Evolutionary conservation across 2,888 invertebrate genomes (phyloP), one percentile per base, ranked within the genome.

Genomic region (Andrena minutula): DNA sequence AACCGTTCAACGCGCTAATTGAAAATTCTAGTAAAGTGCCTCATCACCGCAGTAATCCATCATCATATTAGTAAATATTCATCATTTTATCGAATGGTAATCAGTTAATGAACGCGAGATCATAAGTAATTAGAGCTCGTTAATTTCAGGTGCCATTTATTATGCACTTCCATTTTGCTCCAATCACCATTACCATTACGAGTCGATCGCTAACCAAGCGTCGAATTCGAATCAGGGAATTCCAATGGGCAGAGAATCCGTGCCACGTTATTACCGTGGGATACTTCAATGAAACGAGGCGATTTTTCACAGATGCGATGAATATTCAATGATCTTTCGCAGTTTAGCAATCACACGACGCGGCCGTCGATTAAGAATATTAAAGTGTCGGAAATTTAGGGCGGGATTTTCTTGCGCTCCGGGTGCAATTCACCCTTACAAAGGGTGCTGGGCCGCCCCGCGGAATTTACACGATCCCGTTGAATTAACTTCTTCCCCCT

Each of bases 401-500:
- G 0, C 2, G 20, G 7, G 8, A 51, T 51, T 20, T 51, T 51
- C 51, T 7, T 7, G 6, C 2, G 6, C 20, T n/a, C 7, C 8
- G 20, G 20, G 51, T 20, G 20, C 20, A 8, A 2, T 51, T 8
- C 20, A 51, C 51, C 8, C 51, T 51, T 7, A 0, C 51, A 20
- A 20, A 51, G 20, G 51, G 51, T 20, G 2, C 51, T 20, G 51
- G 20, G 20, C 20, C 51, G 20, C 51, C 30, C 10, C 16, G 12
- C 66, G 23, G 66, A 76, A 79, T 77, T 76, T 70, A 51, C 66
- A 71, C 51, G 70, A 51, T 61, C 60, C 53, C 66, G 66, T 69
- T 78, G 79, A 64, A 79, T 78, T 78, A 73, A 70, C 69, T 58
- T 70, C 74, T 53, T 49, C 60, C 20, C 1, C 20, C 8, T 35